phyloP scores from a whole-genome alignment of 2,113 vertebrate species.

The Toxotes chatareus region DNA sequence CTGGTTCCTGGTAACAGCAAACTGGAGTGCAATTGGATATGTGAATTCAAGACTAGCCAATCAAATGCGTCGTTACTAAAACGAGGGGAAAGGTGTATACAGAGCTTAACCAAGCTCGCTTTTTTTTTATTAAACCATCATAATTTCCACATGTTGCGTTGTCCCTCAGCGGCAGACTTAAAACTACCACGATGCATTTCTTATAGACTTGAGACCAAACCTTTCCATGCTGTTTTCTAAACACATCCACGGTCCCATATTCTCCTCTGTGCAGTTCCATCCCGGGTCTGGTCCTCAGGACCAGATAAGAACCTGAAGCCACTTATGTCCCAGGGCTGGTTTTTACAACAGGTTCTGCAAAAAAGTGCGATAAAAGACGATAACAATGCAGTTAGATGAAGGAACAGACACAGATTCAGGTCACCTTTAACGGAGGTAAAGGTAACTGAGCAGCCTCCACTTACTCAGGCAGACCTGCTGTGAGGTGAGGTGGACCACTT shows the following conservation, averaged over 20 bases:
- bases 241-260: background rate
- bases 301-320: background rate
- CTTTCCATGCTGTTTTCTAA: background rate
- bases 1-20: slow-evolving; percentile 74
- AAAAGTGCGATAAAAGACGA: no score
- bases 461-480: no score
- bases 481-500: no score
- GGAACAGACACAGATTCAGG: no score
- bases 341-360: background rate
- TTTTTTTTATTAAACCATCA: background rate
- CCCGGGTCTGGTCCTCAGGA: background rate
- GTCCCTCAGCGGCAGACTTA: no score
- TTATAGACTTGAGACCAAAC: background rate
- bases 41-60: slow-evolving; percentile 38
- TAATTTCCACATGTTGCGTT: background rate
- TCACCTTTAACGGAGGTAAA: no score
- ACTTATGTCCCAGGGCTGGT: background rate
- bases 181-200: background rate
- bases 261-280: background rate
- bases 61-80: slow-evolving; percentile 50
- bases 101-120: no score
- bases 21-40: slow-evolving; percentile 48
- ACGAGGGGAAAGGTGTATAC: background rate
- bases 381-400: background rate
- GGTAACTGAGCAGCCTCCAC: no score